Conservation (phyloP, 2,888 invertebrate genomes). For the Chrysina gloriosa region DNA sequence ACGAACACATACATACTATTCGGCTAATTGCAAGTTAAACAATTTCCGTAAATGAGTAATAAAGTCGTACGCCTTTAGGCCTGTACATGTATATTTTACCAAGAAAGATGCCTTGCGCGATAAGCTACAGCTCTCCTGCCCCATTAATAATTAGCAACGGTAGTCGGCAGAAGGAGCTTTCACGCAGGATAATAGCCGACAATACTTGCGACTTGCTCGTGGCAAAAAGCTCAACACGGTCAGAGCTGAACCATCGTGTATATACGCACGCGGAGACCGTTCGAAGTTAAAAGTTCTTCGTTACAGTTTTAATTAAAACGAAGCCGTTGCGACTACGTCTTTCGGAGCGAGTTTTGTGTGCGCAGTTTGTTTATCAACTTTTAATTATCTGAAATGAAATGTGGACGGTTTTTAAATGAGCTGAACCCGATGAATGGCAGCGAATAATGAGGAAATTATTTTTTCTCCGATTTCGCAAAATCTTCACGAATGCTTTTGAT, state of each 20-base stretch:
- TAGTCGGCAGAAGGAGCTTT: slow-evolving; percentile 5
- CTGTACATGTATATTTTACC: background rate
- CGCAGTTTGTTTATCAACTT: slow-evolving; percentile 32
- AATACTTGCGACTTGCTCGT: background rate
- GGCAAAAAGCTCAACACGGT: background rate
- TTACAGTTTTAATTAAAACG: slow-evolving; percentile 33
- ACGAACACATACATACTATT: background rate
- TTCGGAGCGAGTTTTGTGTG: slow-evolving; percentile 8
- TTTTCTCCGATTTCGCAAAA: slow-evolving; percentile 9
- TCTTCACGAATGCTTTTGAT: slow-evolving; percentile 12
- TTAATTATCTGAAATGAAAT: slow-evolving; percentile 37
- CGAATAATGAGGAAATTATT: slow-evolving; percentile 30
- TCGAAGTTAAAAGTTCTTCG: slow-evolving; percentile 30
- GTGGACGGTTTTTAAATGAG: slow-evolving; percentile 30
- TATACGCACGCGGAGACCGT: slow-evolving; percentile 7
- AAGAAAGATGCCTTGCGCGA: slow-evolving; percentile 9
- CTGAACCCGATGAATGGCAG: slow-evolving; percentile 12
- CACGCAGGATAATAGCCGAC: slow-evolving; percentile 26
- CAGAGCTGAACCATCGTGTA: background rate
- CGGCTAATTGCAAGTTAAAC: slow-evolving; percentile 34
- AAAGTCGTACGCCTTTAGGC: slow-evolving; percentile 17
- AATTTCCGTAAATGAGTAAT: slow-evolving; percentile 31
- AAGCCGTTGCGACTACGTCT: slow-evolving; percentile 22
- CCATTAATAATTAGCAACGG: slow-evolving; percentile 40
- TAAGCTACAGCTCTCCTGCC: slow-evolving; percentile 26